Evolutionary conservation across 2,113 vertebrate species (phyloP), one percentile per base, ranked within the genome.

Genomic region (Pyxicephalus adspersus): DNA sequence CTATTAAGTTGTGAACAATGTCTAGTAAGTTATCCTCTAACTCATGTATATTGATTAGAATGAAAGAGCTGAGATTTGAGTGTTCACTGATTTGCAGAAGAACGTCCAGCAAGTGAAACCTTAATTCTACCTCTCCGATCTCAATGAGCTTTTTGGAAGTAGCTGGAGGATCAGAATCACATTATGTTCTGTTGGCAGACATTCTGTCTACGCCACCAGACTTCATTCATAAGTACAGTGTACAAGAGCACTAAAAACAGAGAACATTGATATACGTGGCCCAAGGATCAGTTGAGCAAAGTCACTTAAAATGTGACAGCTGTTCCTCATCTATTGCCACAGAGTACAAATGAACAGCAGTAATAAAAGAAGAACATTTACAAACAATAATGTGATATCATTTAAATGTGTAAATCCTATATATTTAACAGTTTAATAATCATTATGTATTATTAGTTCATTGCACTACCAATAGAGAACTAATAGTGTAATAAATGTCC

Each of bases 41-140:
- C 80, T 82, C 80, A 82, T 75, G 80, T 82, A 75, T 82, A 75
- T 82, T 82, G 80, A 82, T 82, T 58, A 82, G 61, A 20, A 74
- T 74, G 29, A 82, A 82, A 75, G 51, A 66, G 61, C 16, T 75
- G 25, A 65, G 61, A 82, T 64, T 18, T 58, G 63, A 66, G 20
- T 38, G 17, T 65, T 55, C 60, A 65, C 60, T 58, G 70, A 31
- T 66, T 82, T 65, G 45, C 71, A 75, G 70, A 28, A 75, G 50
- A 75, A 74, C 50, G 57, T 23, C 51, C 66, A 54, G 20, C 66
- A 64, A 45, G 51, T 58, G 60, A 66, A n/a, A 31, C 29, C 50
- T 73, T 64, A 64, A 75, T 75, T 82, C 28, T 26, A 82, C 22
- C 63, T 55, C 51, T 57, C 50, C 28, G 29, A 75, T 82, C 51